phyloP scores from a whole-genome alignment of 2,888 invertebrate genomes.

The Clusia tigrina region DNA sequence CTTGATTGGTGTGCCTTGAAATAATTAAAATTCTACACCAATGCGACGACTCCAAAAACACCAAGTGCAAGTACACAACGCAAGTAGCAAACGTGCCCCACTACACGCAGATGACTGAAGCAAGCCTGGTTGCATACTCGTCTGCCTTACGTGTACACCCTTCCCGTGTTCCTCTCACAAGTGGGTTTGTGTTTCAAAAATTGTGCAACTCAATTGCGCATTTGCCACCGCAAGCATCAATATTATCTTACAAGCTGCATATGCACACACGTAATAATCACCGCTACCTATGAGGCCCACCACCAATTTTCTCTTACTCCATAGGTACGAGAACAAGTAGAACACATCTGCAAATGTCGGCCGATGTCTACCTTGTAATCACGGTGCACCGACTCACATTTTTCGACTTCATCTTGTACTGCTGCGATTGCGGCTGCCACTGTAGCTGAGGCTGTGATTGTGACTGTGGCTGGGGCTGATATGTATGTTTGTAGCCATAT shows the following conservation, averaged over 20 bases:
- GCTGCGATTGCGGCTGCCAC: background rate
- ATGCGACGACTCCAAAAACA: background rate
- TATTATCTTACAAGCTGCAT: slow-evolving; percentile 33
- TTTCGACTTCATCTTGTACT: background rate
- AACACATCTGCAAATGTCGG: background rate
- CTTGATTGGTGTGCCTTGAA: slow-evolving; percentile 35
- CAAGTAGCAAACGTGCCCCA: too few relatives aligned
- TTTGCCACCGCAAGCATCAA: slow-evolving; percentile 55
- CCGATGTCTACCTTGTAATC: background rate
- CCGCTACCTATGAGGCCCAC: too few relatives aligned
- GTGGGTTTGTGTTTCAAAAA: slow-evolving; percentile 37
- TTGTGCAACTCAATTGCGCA: slow-evolving; percentile 55
- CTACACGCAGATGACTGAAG: too few relatives aligned
- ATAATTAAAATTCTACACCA: slow-evolving; percentile 43
- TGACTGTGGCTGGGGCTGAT: too few relatives aligned
- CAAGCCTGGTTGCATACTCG: too few relatives aligned
- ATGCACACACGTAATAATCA: slow-evolving; percentile 20
- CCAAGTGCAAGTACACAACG: background rate
- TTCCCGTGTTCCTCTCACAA: slow-evolving; percentile 7
- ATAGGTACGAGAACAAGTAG: background rate
- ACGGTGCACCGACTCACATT: background rate
- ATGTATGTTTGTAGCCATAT: too few relatives aligned
- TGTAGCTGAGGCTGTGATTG: too few relatives aligned
- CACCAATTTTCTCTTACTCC: too few relatives aligned
- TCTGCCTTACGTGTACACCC: background rate